A percentile compares a stretch with the other conserved stretches of the same genome.
Conservation (phyloP, 2,797 vertebrate species). For the Myotis pilosus region DNA sequence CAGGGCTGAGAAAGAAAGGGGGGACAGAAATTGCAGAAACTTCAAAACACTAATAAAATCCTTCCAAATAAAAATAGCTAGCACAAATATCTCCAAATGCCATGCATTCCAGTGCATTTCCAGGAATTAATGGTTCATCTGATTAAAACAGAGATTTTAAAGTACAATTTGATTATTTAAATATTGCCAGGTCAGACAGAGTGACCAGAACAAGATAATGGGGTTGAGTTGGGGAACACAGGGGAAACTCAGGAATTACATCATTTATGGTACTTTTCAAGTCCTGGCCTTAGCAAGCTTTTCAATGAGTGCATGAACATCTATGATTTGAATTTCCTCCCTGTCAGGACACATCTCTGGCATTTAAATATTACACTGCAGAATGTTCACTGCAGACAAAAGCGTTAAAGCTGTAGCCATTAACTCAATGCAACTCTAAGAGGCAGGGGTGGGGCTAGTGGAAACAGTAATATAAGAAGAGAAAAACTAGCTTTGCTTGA, state of each 20-base stretch:
- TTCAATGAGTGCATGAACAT: neutral
- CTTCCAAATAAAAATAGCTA: slow-evolving; percentile 47
- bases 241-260: neutral
- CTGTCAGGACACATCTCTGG: slow-evolving; percentile 1
- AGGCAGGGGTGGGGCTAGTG: neutral
- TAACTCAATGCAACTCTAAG: slow-evolving; percentile 29
- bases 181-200: neutral
- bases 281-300: neutral
- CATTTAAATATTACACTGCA: neutral
- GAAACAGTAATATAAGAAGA: neutral
- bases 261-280: neutral
- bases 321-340: neutral
- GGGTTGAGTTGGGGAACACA: neutral
- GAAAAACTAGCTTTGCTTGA: neutral
- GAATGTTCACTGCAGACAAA: slow-evolving; percentile 42
- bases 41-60: neutral
- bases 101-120: fast-evolving
- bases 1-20: slow-evolving; percentile 31
- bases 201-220: neutral
- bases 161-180: slow-evolving; percentile 22
- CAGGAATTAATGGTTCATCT: neutral
- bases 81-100: neutral
- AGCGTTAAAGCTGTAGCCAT: neutral
- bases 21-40: neutral
- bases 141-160: slow-evolving; percentile 30